Conservation (phyloP, 1,140 invertebrate species). For the Drosophila pectinifera region DNA sequence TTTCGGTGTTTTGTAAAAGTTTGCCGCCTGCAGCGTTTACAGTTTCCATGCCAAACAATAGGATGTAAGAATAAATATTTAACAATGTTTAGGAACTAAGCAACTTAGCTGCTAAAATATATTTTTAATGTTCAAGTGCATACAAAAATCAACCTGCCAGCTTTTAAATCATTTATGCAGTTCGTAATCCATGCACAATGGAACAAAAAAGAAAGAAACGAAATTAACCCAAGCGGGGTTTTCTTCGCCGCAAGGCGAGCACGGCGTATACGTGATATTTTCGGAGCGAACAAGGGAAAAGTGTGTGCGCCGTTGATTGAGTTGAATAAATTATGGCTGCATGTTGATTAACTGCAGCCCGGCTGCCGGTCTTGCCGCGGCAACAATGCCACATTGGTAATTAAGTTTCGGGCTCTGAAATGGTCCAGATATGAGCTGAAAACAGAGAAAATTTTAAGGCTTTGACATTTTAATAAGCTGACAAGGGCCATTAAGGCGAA, state of each 20-base stretch:
- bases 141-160: background rate
- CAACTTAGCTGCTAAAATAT: background rate
- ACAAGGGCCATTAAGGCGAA: constrained; percentile 55
- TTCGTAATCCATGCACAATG: constrained; percentile 34
- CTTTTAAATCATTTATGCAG: constrained; percentile 53
- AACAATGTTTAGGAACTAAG: background rate
- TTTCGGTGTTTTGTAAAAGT: background rate
- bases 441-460: constrained; percentile 23
- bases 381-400: constrained; percentile 34
- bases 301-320: constrained; percentile 59
- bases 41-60: background rate
- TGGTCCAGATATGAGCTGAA: constrained; percentile 7
- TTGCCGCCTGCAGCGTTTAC: constrained; percentile 3
- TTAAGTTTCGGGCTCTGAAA: constrained; percentile 37
- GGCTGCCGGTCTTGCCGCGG: background rate
- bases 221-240: constrained; percentile 50
- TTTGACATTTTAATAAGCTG: constrained; percentile 75
- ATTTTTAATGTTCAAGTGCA: constrained; percentile 3
- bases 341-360: constrained; percentile 66
- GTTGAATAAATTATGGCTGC: constrained; percentile 72
- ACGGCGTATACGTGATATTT: constrained; percentile 67
- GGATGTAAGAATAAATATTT: background rate
- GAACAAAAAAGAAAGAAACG: constrained; percentile 25
- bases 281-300: constrained; percentile 15
- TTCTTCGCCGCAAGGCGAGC: constrained; percentile 18